Percentiles rank a stretch among this genome's conserved stretches.
These are phyloP conservation scores for Artibeus lituratus DNA, from an alignment of 2,797 vertebrate genomes.

Conservation along the genomic window DNA sequence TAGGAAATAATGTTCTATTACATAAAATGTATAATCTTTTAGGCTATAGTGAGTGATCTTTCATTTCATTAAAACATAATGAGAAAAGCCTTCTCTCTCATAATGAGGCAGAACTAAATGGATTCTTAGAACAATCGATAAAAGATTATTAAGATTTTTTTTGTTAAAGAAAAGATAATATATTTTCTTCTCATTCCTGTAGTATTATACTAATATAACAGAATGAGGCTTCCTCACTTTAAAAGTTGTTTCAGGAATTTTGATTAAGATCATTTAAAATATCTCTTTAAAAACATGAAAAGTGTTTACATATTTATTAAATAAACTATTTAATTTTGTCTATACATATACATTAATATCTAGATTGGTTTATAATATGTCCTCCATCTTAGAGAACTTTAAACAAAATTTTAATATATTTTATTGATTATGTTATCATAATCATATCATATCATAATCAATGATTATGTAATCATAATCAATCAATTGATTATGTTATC, in stretches of 20 bases:
- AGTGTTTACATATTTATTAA: background rate
- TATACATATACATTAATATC: background rate
- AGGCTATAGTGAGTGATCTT: conserved; percentile 65
- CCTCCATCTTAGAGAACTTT: background rate
- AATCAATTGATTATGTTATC: no score
- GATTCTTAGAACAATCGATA: conserved; percentile 79
- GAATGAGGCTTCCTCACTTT: background rate
- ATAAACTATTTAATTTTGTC: background rate
- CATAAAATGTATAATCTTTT: conserved; percentile 60
- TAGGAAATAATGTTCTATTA: conserved; percentile 70
- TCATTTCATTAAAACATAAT: conserved; percentile 81
- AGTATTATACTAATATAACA: conserved; percentile 67
- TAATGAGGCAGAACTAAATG: conserved; percentile 79
- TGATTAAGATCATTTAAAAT: background rate
- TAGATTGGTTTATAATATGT: background rate
- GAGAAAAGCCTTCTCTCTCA: conserved; percentile 71
- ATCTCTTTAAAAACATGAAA: background rate
- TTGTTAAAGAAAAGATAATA: conserved; percentile 69
- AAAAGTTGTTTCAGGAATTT: background rate
- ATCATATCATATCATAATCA: no score
- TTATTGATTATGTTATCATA: no score
- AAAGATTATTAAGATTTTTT: conserved; percentile 77
- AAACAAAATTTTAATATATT: no score
- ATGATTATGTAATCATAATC: no score
- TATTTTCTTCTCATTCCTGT: conserved; percentile 71